Conservation (phyloP, 2,888 invertebrate genomes). For the Agonopterix subpropinquella region DNA sequence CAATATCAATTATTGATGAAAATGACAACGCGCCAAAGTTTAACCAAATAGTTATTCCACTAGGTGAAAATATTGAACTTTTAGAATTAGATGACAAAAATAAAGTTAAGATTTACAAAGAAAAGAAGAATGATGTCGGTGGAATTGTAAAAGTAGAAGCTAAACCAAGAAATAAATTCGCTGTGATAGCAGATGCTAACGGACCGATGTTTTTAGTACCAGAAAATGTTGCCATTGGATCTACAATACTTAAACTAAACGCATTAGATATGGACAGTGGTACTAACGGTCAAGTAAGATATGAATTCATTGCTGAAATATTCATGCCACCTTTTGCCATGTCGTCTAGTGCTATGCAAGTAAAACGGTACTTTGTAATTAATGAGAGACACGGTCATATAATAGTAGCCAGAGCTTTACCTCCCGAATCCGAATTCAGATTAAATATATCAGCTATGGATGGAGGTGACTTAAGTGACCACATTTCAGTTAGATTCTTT, state of each 20-base stretch:
- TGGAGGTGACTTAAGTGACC: conserved; percentile 83
- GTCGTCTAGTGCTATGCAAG: conserved; percentile 56
- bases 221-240: conserved; percentile 83
- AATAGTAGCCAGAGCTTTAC: conserved; percentile 80
- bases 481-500: conserved; percentile 81
- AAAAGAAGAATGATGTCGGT: conserved; percentile 43
- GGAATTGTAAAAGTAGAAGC: conserved; percentile 43
- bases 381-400: conserved; percentile 86
- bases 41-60: conserved; percentile 80
- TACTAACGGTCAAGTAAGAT: conserved; percentile 81
- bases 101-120: conserved; percentile 59
- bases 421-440: conserved; percentile 84
- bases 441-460: conserved; percentile 86
- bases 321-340: conserved; percentile 74
- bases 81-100: conserved; percentile 77
- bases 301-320: conserved; percentile 81
- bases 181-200: conserved; percentile 37
- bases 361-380: conserved; percentile 83
- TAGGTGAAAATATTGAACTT: conserved; percentile 80
- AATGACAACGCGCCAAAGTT: conserved; percentile 88
- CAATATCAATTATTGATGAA: conserved; percentile 83
- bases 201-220: conserved; percentile 81
- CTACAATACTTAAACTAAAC: conserved; percentile 79
- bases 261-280: conserved; percentile 85
- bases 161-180: conserved; percentile 56